Evolutionary conservation across 2,888 invertebrate species (phyloP).

Genomic region (Galeopsomyia nigrocyanea): DNA sequence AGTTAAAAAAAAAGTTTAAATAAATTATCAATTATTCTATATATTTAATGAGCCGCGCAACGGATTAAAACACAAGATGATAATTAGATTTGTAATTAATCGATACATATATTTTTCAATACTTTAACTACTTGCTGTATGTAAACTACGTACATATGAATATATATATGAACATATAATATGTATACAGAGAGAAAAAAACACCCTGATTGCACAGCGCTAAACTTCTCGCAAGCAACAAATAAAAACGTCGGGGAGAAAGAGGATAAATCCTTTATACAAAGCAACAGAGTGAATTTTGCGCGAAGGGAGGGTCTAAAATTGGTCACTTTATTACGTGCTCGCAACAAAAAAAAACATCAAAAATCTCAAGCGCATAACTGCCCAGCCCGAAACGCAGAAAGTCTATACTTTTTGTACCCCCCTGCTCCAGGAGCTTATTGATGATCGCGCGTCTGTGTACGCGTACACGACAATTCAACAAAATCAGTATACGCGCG

Average conservation of each 20-base stretch:
- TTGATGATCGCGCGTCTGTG: conserved; percentile 17
- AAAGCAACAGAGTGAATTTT: not conserved
- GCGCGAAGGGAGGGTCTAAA: too few species aligned
- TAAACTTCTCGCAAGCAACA: conserved; percentile 21
- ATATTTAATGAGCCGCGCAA: conserved; percentile 50
- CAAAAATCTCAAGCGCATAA: not conserved
- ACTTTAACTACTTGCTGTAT: conserved; percentile 68
- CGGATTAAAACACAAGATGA: conserved; percentile 52
- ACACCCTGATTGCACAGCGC: conserved; percentile 23
- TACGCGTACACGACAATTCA: conserved; percentile 3
- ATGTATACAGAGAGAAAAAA: conserved; percentile 48
- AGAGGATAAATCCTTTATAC: conserved; percentile 2
- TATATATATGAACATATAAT: conserved; percentile 48
- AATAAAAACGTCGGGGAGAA: too few species aligned
- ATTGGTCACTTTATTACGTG: too few species aligned
- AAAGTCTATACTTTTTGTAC: conserved; percentile 31
- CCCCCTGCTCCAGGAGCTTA: conserved; percentile 26
- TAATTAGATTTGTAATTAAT: conserved; percentile 68
- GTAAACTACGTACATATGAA: conserved; percentile 57
- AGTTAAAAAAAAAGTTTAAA: conserved; percentile 51
- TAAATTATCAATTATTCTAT: conserved; percentile 52
- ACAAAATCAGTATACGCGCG: not conserved
- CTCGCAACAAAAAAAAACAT: not conserved
- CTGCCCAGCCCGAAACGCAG: conserved; percentile 16
- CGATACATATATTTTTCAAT: conserved; percentile 67